Conservation (phyloP, 2,797 vertebrate genomes). For the Myiothlypis chrysogaster region DNA sequence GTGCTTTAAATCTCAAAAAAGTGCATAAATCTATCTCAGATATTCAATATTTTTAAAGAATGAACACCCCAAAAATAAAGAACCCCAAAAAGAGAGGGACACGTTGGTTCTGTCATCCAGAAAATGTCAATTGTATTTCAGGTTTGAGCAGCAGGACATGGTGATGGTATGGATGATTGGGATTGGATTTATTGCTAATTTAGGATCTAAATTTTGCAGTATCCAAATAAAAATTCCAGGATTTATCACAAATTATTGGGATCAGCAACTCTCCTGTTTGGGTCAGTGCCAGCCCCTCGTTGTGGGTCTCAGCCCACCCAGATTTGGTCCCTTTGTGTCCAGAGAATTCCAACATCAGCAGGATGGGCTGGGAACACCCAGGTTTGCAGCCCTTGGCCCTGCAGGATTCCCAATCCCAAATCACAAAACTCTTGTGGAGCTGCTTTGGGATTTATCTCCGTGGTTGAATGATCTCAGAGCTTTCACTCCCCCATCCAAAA, state of each 20-base stretch:
- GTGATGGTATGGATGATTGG: fast-evolving
- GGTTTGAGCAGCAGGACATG: background rate
- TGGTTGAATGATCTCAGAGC: fast-evolving
- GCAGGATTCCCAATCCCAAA: background rate
- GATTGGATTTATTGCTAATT: background rate
- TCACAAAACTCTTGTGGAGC: fast-evolving
- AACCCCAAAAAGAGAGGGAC: fast-evolving
- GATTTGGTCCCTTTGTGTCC: background rate
- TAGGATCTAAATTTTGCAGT: background rate
- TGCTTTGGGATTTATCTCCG: fast-evolving
- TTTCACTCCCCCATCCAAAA: background rate
- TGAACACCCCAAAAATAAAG: background rate
- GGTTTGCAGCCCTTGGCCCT: background rate
- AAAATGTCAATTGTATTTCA: background rate
- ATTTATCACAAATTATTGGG: background rate
- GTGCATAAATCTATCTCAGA: background rate
- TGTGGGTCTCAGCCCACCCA: background rate
- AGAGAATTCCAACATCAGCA: fast-evolving
- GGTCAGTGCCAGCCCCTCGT: fast-evolving
- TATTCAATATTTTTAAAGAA: background rate
- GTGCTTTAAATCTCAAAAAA: background rate
- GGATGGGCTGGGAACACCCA: background rate
- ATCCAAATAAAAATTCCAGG: background rate
- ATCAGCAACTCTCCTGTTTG: background rate
- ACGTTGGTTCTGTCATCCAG: fast-evolving